Evolutionary conservation across 2,888 invertebrate genomes (phyloP).

Genomic region (Tetheella fluctuosa): DNA sequence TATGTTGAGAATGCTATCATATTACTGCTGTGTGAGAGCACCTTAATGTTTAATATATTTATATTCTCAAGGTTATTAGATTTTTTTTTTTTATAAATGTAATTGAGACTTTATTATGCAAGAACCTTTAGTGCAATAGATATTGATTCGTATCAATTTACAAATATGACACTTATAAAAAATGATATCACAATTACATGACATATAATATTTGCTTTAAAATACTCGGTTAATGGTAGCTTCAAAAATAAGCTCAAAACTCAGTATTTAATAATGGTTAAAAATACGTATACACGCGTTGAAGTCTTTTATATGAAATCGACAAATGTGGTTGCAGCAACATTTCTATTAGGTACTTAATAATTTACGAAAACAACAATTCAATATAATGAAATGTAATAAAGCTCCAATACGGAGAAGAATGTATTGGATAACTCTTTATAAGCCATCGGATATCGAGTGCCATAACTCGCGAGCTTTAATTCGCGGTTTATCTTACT

Average conservation of each 20-base stretch:
- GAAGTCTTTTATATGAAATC: slow-evolving; percentile 24
- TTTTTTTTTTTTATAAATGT: no score
- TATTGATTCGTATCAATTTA: no score
- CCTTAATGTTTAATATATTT: no score
- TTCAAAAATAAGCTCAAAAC: no score
- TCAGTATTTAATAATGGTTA: not conserved
- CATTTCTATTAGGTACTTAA: slow-evolving; percentile 12
- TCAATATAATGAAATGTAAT: not conserved
- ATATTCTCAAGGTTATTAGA: no score
- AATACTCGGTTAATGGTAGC: not conserved
- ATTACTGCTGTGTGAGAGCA: no score
- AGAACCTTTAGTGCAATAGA: no score
- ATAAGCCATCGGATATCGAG: slow-evolving; percentile 32
- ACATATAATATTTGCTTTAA: not conserved
- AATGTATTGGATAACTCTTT: slow-evolving; percentile 3
- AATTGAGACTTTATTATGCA: no score
- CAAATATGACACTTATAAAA: no score
- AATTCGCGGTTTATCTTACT: slow-evolving; percentile 38
- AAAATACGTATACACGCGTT: slow-evolving; percentile 18
- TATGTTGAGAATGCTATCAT: no score
- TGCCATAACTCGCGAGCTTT: slow-evolving; percentile 29
- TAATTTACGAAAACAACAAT: slow-evolving; percentile 10
- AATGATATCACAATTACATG: no score
- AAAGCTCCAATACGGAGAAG: not conserved
- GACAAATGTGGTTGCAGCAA: not conserved